Evolutionary conservation across 2,888 invertebrate species (phyloP).

Genomic region (Leucania comma): DNA sequence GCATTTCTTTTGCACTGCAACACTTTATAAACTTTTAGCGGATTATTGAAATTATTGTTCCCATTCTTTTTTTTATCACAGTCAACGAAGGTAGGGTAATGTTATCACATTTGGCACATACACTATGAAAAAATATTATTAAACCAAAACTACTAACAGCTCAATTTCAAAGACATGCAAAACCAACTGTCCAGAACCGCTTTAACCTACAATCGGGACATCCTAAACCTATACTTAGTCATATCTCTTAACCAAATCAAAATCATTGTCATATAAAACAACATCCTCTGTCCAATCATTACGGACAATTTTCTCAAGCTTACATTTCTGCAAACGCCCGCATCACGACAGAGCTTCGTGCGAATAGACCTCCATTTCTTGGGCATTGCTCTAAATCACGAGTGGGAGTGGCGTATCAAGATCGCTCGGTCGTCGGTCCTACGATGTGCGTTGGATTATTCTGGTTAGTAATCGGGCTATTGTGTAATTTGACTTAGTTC

Average conservation of each 20-base stretch:
- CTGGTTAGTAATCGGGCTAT: conserved; percentile 53
- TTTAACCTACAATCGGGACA: conserved; percentile 18
- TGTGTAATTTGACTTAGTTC: conserved; percentile 27
- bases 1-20: not conserved
- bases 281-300: conserved; percentile 67
- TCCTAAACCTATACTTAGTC: conserved; percentile 45
- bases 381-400: conserved; percentile 87
- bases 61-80: too few species aligned
- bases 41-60: not conserved
- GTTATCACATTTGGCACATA: not conserved
- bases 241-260: conserved; percentile 57
- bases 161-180: conserved; percentile 15
- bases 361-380: conserved; percentile 84
- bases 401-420: conserved; percentile 82
- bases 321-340: conserved; percentile 68
- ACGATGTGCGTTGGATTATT: conserved; percentile 69
- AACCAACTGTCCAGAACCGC: conserved; percentile 12
- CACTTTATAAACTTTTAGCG: too few species aligned
- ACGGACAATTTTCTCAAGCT: conserved; percentile 68
- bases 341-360: conserved; percentile 74
- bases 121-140: not conserved
- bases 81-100: not conserved
- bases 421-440: conserved; percentile 76
- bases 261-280: conserved; percentile 67
- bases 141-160: not conserved